Evolutionary conservation across 2,113 vertebrate genomes (phyloP), one percentile per base, ranked within the genome.

Genomic region (Orientallactaga bullata): DNA sequence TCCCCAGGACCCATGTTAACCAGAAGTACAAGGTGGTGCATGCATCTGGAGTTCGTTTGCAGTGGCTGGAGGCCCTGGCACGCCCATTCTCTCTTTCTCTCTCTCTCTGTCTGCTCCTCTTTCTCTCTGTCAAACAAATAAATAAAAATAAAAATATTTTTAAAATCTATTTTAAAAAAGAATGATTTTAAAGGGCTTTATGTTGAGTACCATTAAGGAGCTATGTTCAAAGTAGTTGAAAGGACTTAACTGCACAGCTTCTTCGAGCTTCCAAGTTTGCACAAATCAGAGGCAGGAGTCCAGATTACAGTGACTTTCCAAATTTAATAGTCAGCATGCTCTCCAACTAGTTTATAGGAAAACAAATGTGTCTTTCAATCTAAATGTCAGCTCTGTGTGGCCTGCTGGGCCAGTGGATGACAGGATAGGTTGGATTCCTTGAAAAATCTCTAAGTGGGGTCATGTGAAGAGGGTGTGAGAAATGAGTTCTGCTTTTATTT

Each of bases 131-230:
- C n/a, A n/a, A n/a, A n/a, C n/a, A n/a, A n/a, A n/a, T n/a, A n/a
- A n/a, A n/a, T n/a, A n/a, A n/a, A n/a, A n/a, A n/a, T n/a, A n/a
- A n/a, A n/a, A n/a, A n/a, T n/a, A n/a, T n/a, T n/a, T n/a, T n/a
- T n/a, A n/a, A n/a, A n/a, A n/a, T n/a, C n/a, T n/a, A n/a, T n/a
- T n/a, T n/a, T n/a, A n/a, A n/a, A n/a, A n/a, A n/a, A n/a, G n/a
- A n/a, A n/a, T n/a, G n/a, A n/a, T n/a, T n/a, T 94, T 30, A 26
- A 73, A 85, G 89, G 60, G 5, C 7, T 68, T 37, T 95, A 11
- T 80, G 8, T 15, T 74, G 18, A 82, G 55, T 51, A 7, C 37
- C 7, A 5, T 63, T 72, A 61, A 72, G 58, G 20, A 72, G 28
- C n/a, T 58, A 7, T 58, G 7, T 47, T 30, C 84, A 51, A 78